phyloP scores from a whole-genome alignment of 2,888 invertebrate genomes.

The Nezara viridula region DNA sequence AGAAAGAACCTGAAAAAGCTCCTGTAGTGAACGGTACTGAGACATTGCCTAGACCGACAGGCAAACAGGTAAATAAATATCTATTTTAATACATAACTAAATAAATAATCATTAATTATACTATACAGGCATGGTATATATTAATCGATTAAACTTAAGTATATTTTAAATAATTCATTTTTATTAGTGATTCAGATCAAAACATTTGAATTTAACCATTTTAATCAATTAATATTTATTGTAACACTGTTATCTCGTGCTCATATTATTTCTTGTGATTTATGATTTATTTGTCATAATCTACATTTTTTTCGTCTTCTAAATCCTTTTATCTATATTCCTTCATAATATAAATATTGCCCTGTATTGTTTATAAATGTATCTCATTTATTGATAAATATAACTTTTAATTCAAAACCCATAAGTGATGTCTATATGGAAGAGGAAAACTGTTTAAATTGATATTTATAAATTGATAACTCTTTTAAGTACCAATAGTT shows the following conservation, averaged over 20 bases:
- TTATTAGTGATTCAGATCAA: neutral
- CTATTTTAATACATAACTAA: neutral
- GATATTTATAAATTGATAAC: no score
- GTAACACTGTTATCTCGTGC: neutral
- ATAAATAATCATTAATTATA: neutral
- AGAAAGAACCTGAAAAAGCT: slow-evolving; percentile 70
- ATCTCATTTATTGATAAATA: neutral
- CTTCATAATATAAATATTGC: neutral
- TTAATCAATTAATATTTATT: neutral
- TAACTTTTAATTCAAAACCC: neutral
- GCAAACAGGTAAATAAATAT: slow-evolving; percentile 72
- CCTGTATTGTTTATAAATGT: neutral
- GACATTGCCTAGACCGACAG: slow-evolving; percentile 73
- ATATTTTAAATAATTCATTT: neutral
- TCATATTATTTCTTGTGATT: neutral
- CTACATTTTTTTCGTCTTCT: neutral
- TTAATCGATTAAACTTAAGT: neutral
- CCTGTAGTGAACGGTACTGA: slow-evolving; percentile 75
- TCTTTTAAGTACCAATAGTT: neutral
- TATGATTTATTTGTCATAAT: neutral
- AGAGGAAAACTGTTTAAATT: neutral
- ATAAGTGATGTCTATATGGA: neutral
- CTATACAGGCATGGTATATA: neutral
- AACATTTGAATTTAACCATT: neutral
- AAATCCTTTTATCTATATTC: neutral